Base-by-base conservation (phyloP, 2,113 vertebrate genomes). In the Mixornis gularis region DNA sequence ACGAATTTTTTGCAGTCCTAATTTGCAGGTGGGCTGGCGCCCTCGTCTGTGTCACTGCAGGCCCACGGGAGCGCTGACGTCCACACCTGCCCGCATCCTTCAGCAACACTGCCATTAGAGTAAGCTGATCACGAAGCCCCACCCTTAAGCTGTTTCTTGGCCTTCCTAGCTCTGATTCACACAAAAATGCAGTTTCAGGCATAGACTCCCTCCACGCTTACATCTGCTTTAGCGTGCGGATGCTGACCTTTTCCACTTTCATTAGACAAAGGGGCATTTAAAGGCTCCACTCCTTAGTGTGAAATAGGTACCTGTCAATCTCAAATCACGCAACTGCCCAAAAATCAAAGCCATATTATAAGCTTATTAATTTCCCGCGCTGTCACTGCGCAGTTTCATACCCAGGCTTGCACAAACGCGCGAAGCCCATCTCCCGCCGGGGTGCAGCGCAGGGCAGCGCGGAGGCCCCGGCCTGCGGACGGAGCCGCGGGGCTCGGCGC, bases 381-480 rank as follows among this genome's bases (percentile, higher is more conserved):
- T 1, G 6, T 5, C 49, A 21, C 0, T 0, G 59, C 52, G 7
- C 1, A 3, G 36, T 29, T 29, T 32, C 41, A 25, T 59, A 24
- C 17, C 3, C 1, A 2, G 0, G 3, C 36, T 14, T 3, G n/a
- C 14, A 40, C 10, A 20, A 9, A 5, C 1, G 6, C 0, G 40
- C 1, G 3, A 4, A 36, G 58, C 7, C 30, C 44, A 1, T 1
- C 10, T 29, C 40, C 9, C 38, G 27, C 13, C 0, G 13, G 38
- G 1, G 2, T 38, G 24, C 11, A 10, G 59, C 5, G 14, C 21
- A 1, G 20, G 21, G 2, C 30, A 12, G 65, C n/a, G 5, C 7
- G 1, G 6, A 12, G 10, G 36, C 22, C 2, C 1, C 0, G 1
- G 4, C 22, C 14, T 5, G 12, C 0, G 21, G 14, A 1, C 1